These are phyloP conservation scores for Esox niger DNA, from an alignment of 2,113 vertebrate genomes.

Conservation along the genomic window DNA sequence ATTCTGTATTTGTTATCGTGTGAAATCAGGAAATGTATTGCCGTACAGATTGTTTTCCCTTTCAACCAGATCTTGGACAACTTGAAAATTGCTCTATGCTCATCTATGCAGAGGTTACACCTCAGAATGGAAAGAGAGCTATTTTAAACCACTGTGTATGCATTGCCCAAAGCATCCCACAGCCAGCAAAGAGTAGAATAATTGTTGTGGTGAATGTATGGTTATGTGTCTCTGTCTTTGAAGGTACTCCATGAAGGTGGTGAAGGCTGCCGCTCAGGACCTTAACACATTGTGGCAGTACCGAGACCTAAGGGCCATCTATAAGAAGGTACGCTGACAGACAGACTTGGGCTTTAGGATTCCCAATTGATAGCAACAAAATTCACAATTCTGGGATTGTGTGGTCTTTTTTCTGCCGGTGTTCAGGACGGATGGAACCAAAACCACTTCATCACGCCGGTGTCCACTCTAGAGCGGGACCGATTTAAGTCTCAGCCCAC, in stretches of 20 bases:
- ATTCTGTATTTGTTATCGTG: too few relatives aligned
- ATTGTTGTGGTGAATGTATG: conserved; percentile 1
- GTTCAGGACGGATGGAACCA: conserved; percentile 96
- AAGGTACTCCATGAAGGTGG: conserved; percentile 95
- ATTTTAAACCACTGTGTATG: conserved; percentile 52
- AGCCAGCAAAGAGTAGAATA: conserved; percentile 12
- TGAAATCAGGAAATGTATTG: too few relatives aligned
- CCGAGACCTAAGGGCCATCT: conserved; percentile 94
- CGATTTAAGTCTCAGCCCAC: conserved; percentile 93
- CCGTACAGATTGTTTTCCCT: too few relatives aligned
- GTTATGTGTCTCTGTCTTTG: conserved; percentile 25
- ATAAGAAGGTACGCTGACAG: conserved; percentile 86
- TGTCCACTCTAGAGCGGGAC: conserved; percentile 92
- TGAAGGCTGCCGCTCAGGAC: conserved; percentile 95
- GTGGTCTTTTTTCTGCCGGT: not conserved
- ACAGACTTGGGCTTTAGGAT: not conserved
- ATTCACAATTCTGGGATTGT: too few relatives aligned
- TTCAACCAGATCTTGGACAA: too few relatives aligned
- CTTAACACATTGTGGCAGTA: conserved; percentile 98
- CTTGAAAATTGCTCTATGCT: conserved; percentile 35
- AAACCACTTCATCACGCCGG: conserved; percentile 97
- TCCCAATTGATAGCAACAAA: too few relatives aligned
- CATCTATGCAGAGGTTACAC: conserved; percentile 38
- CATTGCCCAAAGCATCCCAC: conserved; percentile 32
- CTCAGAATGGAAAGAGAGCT: conserved; percentile 45